Conservation (phyloP, 2,888 invertebrate species). For the Pyrocoelia pectoralis region DNA sequence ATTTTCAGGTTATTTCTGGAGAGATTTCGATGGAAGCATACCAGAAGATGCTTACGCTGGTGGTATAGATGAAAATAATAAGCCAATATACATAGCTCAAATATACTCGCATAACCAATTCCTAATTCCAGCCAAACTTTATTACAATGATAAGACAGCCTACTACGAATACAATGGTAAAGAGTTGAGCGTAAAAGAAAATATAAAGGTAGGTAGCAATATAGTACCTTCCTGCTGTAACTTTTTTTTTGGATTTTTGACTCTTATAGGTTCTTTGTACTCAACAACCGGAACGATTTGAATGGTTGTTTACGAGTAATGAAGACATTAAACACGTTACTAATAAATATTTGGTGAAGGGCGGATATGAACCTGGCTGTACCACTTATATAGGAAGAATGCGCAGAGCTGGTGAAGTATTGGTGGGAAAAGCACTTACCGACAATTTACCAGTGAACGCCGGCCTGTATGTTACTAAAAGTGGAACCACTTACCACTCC, state of each 20-base stretch:
- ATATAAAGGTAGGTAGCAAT: slow-evolving; percentile 1
- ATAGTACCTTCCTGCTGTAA: neutral
- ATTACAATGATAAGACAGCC: neutral
- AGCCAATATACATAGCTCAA: slow-evolving; percentile 7
- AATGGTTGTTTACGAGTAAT: slow-evolving; percentile 20
- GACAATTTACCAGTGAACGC: slow-evolving; percentile 10
- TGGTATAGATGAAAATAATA: neutral
- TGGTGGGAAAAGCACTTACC: slow-evolving; percentile 19
- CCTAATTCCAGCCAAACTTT: slow-evolving; percentile 7
- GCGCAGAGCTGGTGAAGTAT: slow-evolving; percentile 4
- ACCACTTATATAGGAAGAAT: slow-evolving; percentile 23
- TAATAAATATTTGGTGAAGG: slow-evolving; percentile 9
- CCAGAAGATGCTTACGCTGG: slow-evolving; percentile 4
- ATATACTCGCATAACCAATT: neutral
- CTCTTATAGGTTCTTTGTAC: slow-evolving; percentile 22
- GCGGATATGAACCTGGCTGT: slow-evolving; percentile 18
- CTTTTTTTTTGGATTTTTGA: too few species aligned
- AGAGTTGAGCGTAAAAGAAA: neutral
- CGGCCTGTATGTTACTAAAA: slow-evolving; percentile 14
- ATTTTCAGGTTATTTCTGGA: slow-evolving; percentile 11
- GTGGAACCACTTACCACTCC: neutral
- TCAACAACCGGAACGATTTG: slow-evolving; percentile 18
- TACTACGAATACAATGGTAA: slow-evolving; percentile 5
- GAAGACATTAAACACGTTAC: slow-evolving; percentile 4
- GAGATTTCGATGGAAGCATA: slow-evolving; percentile 8